phyloP scores from a whole-genome alignment of 2,113 vertebrate species.

The Carettochelys insculpta region DNA sequence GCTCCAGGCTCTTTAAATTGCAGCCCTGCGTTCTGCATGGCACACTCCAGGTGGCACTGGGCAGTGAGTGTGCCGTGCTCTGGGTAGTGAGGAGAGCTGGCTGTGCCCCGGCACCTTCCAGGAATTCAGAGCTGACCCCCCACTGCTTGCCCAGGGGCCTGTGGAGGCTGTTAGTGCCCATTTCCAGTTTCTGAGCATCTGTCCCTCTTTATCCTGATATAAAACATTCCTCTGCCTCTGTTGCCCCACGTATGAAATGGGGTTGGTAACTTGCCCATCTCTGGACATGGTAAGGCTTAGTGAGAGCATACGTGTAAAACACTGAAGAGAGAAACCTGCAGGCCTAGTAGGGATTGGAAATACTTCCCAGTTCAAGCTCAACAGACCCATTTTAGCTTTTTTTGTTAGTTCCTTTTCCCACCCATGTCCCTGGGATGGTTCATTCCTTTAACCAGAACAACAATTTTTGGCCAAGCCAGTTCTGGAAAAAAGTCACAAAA shows the following conservation, averaged over 20 bases:
- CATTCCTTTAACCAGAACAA: not conserved
- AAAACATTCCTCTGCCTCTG: not conserved
- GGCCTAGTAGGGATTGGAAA: not conserved
- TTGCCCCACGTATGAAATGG: not conserved
- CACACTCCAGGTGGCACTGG: no score
- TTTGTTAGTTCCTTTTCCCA: not conserved
- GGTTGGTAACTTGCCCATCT: not conserved
- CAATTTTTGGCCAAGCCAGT: not conserved
- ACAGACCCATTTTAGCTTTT: not conserved
- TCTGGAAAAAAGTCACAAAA: not conserved
- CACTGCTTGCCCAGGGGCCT: no score
- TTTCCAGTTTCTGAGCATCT: no score
- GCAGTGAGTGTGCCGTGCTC: no score
- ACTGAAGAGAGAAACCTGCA: not conserved
- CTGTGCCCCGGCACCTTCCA: no score
- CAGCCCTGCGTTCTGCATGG: no score
- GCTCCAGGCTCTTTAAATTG: no score
- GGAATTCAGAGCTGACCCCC: no score
- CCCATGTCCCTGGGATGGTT: not conserved
- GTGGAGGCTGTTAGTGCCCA: no score
- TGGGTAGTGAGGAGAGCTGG: no score
- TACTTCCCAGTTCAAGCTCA: not conserved
- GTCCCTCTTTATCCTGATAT: not conserved
- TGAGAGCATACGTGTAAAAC: not conserved
- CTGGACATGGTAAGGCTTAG: not conserved